Evolutionary conservation across 2,113 vertebrate species (phyloP).

Genomic region (Dinomys branickii): DNA sequence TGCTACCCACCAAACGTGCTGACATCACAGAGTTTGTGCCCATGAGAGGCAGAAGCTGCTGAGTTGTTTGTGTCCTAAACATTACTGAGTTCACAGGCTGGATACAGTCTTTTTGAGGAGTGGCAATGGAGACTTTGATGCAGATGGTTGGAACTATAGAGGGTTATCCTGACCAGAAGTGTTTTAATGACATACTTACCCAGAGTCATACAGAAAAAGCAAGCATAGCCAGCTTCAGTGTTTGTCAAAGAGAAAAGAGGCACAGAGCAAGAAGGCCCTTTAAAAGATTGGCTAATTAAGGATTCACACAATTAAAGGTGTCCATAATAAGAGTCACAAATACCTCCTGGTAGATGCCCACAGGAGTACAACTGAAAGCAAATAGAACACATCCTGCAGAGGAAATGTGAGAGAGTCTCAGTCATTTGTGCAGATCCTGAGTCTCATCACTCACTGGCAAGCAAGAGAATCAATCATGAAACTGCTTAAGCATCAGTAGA

Average conservation of each 20-base stretch:
- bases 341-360: background rate
- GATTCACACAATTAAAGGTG: background rate
- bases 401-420: background rate
- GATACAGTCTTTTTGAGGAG: background rate
- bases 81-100: background rate
- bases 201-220: background rate
- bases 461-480: background rate
- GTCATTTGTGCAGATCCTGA: background rate
- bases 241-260: background rate
- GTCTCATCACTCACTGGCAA: background rate
- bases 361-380: background rate
- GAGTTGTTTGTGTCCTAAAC: background rate
- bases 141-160: background rate
- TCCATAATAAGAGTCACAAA: background rate
- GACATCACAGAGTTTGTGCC: background rate
- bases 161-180: background rate
- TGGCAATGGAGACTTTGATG: background rate
- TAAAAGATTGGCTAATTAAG: background rate
- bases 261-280: background rate
- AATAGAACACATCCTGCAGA: background rate
- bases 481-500: too few species aligned
- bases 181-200: background rate
- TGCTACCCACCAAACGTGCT: background rate
- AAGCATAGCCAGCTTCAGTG: background rate
- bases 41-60: background rate